Evolutionary conservation across 2,797 vertebrate species (phyloP).

Genomic region (Manis javanica): DNA sequence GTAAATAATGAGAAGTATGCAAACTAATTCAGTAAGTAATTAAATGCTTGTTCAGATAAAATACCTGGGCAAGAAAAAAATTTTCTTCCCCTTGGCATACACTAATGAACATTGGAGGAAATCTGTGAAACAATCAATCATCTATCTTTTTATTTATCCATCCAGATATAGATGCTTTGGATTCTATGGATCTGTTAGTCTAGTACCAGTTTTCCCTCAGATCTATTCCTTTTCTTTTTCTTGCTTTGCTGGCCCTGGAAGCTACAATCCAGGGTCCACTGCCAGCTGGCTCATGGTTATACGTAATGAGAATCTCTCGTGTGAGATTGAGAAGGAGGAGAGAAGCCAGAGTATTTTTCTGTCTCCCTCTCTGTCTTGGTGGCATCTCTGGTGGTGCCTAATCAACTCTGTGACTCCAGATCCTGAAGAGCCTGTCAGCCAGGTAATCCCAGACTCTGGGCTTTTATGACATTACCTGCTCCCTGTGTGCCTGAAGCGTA

Average conservation of each 20-base stretch:
- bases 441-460: not conserved
- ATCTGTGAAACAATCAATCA: not conserved
- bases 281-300: not conserved
- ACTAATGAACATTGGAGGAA: not conserved
- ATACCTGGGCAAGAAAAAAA: not conserved
- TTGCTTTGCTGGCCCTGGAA: not conserved
- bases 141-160: too few species aligned
- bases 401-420: not conserved
- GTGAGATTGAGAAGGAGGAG: not conserved
- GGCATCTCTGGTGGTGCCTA: not conserved
- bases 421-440: not conserved
- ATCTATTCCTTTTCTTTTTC: not conserved
- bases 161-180: not conserved
- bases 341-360: not conserved
- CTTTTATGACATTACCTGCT: not conserved
- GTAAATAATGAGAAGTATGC: not conserved
- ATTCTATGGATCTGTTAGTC: not conserved
- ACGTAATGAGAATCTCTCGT: not conserved
- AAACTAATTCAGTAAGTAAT: slow-evolving; percentile 22
- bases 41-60: not conserved
- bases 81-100: not conserved
- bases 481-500: not conserved
- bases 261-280: not conserved
- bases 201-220: not conserved
- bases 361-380: not conserved